Evolutionary conservation across 2,888 invertebrate genomes (phyloP).

Genomic region (Catocala fraxini): DNA sequence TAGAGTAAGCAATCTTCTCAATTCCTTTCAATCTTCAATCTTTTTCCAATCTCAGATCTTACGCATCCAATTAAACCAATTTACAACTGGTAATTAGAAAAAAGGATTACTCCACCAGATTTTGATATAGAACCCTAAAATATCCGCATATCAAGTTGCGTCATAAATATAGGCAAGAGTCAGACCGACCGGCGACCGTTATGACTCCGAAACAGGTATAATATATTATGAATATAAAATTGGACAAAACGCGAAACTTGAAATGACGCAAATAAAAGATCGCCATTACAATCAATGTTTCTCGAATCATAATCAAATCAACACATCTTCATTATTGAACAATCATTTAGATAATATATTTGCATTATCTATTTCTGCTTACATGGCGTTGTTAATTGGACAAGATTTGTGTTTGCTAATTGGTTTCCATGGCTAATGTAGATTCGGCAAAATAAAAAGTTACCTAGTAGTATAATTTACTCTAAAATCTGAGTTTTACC

Average conservation of each 20-base stretch:
- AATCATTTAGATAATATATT: slow-evolving; percentile 7
- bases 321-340: slow-evolving; percentile 17
- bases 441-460: no score
- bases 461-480: no score
- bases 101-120: no score
- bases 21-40: no score
- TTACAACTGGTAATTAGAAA: no score
- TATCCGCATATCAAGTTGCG: slow-evolving; percentile 21
- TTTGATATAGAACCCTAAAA: slow-evolving; percentile 12
- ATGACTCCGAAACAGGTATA: slow-evolving; percentile 36
- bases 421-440: no score
- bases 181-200: slow-evolving; percentile 53
- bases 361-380: not conserved
- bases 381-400: not conserved
- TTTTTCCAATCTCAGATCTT: no score
- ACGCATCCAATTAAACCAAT: no score
- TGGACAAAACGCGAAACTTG: slow-evolving; percentile 31
- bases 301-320: slow-evolving; percentile 20
- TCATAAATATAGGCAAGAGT: slow-evolving; percentile 31
- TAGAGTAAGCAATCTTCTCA: no score
- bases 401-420: no score
- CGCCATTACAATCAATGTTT: slow-evolving; percentile 27
- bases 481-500: no score
- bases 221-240: slow-evolving; percentile 24
- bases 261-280: slow-evolving; percentile 36